Evolutionary conservation across 2,113 vertebrate genomes (phyloP), one percentile per base, ranked within the genome.

Genomic region (Ceratotherium simum): DNA sequence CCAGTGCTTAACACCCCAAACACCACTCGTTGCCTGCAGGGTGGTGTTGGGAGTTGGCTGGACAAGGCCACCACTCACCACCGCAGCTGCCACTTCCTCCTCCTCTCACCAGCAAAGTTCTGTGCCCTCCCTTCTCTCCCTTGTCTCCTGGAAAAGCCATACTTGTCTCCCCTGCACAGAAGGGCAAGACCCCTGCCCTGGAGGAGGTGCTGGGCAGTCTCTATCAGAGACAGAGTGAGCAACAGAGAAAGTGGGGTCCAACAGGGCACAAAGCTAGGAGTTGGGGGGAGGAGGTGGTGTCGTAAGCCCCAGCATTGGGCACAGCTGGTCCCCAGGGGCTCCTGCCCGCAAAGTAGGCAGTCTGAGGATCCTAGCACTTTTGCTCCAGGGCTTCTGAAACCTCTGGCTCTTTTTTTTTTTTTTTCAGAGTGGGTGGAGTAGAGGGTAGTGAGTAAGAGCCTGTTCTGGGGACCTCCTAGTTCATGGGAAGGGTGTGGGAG

Each of bases 401-500:
- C 54, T 60, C 84, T 42, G 33, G 86, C 64, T 92, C n/a, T 8
- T 67, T 90, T 58, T 64, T 72, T 62, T 16, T 21, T 48, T 54
- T 54, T 54, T 54, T 3, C 51, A 13, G 51, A 87, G 29, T 78
- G 92, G 92, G 96, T 89, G 70, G 83, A 75, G 72, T 29, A 48
- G 51, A 96, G 31, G 36, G 29, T 33, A 25, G 85, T 97, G 85
- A 93, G 80, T 64, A 90, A 80, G 79, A n/a, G 82, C 84, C 70
- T 87, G 58, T 84, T 84, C 87, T 72, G 39, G 48, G 89, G 95
- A 84, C 75, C 96, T 97, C 92, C 84, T 62, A 64, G 36, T 96
- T 97, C 96, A 95, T 39, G 83, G 97, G 81, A 97, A 97, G 96
- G 95, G 96, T 95, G 97, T 97, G 97, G 97, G 90, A 95, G 83